Evolutionary conservation across 2,888 invertebrate species (phyloP).

Genomic region (Limnephilus lunatus): DNA sequence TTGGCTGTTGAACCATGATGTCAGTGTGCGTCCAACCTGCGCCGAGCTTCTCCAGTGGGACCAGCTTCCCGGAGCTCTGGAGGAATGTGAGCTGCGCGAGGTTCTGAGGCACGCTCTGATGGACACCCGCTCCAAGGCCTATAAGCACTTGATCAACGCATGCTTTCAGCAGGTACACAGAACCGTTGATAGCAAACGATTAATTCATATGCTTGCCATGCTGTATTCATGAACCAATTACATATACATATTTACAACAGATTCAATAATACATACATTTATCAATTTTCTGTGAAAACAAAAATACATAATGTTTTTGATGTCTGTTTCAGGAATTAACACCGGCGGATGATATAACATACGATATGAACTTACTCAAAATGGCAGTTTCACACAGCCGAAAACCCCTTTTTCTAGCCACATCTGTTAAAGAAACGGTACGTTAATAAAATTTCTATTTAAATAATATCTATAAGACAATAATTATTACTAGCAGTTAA

Average conservation of each 20-base stretch:
- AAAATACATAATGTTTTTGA: not conserved
- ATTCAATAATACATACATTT: too few relatives aligned
- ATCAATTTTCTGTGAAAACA: too few relatives aligned
- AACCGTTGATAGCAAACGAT: not conserved
- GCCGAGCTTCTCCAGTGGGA: conserved; percentile 89
- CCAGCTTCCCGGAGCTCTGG: conserved; percentile 91
- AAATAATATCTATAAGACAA: not conserved
- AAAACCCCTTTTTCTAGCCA: conserved; percentile 72
- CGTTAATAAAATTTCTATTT: conserved; percentile 30
- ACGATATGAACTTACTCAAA: conserved; percentile 80
- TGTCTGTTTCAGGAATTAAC: conserved; percentile 74
- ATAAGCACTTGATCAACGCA: conserved; percentile 81
- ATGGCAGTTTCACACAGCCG: conserved; percentile 71
- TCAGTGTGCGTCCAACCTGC: conserved; percentile 89
- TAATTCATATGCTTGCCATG: not conserved
- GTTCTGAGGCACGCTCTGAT: conserved; percentile 88
- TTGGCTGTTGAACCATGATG: conserved; percentile 92
- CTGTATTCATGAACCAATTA: not conserved
- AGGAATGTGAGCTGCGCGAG: conserved; percentile 90
- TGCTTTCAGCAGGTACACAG: conserved; percentile 64
- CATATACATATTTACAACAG: too few relatives aligned
- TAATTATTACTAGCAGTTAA: not conserved
- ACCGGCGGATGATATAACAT: conserved; percentile 87
- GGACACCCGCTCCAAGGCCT: conserved; percentile 88
- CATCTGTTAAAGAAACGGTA: conserved; percentile 71